Evolutionary conservation across 2,888 invertebrate species (phyloP), one percentile per base, ranked within the genome.

Genomic region (Dynastes maya): DNA sequence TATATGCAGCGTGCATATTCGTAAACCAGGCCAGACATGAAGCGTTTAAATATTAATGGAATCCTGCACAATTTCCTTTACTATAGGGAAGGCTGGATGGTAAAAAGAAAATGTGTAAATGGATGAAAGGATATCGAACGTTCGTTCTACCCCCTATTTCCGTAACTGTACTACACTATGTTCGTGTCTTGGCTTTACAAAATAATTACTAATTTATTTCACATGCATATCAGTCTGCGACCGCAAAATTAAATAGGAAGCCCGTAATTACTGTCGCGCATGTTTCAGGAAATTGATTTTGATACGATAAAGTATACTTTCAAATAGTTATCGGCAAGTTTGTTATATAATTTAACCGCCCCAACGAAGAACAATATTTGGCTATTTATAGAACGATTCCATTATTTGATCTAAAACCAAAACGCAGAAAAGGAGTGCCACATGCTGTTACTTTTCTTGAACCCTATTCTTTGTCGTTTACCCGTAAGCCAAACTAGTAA

Each of bases 231-330:
- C 72, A 22, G 40, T 72, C 61, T 61, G 22, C 61, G 61, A 45
- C 72, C 61, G 61, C 61, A 70, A 55, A 78, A 77, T 77, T 77
- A 71, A 71, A 78, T 78, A 51, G 63, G 72, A 67, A 77, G 77
- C 74, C 55, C n/a, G 61, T 77, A 77, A 77, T 79, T 79, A 77
- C 77, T 64, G 22, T 27, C 75, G 37, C 22, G 67, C 68, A 65
- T 58, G 63, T 74, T 79, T 55, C 58, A n/a, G 55, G 37, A 65
- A 78, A 74, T 78, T 78, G 78, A 74, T 78, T 74, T 67, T 65
- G 74, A 65, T 65, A 58, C 77, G n/a, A 11, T 27, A 58, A 40
- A 58, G 68, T 68, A 22, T 67, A 64, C 64, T 13, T 63, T n/a
- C 32, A 63, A 63, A 29, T 29, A 63, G 2, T 63, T 64, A 32